These are phyloP conservation scores for Coelopa frigida DNA, from an alignment of 1,140 invertebrate species.

Conservation along the genomic window DNA sequence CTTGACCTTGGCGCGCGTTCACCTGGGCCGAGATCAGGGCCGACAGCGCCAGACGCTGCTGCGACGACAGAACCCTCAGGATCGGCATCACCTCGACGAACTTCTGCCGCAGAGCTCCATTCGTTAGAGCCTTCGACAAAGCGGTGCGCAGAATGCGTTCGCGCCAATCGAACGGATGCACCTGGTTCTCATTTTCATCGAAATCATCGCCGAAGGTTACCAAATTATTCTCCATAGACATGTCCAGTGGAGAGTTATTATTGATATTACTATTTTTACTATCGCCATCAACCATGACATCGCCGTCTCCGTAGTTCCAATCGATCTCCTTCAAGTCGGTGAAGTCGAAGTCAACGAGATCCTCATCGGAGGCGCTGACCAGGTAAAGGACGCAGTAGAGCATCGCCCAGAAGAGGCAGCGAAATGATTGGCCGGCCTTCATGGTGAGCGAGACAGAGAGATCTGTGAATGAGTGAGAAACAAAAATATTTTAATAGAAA, in stretches of 20 bases:
- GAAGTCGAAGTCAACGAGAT: constrained; percentile 37
- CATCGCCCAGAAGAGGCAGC: constrained; percentile 34
- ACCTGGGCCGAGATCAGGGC: constrained; percentile 55
- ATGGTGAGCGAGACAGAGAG: too few relatives aligned
- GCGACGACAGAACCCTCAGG: constrained; percentile 52
- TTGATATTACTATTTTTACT: too few relatives aligned
- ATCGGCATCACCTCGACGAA: constrained; percentile 57
- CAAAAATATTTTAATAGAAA: neutral
- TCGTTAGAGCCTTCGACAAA: constrained; percentile 31
- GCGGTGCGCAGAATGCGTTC: constrained; percentile 46
- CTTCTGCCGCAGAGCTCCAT: constrained; percentile 38
- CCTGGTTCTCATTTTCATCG: constrained; percentile 27
- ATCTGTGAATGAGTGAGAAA: neutral
- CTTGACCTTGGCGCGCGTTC: constrained; percentile 46
- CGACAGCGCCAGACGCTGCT: constrained; percentile 53
- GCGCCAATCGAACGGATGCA: constrained; percentile 29
- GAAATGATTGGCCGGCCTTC: constrained; percentile 28
- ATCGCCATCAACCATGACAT: constrained; percentile 1
- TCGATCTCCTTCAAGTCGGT: constrained; percentile 24
- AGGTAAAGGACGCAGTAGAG: constrained; percentile 36
- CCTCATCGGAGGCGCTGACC: constrained; percentile 23
- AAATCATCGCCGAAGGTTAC: constrained; percentile 33
- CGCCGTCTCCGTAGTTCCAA: constrained; percentile 26
- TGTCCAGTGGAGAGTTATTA: neutral
- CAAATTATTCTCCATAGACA: constrained; percentile 17